Evolutionary conservation across 2,888 invertebrate genomes (phyloP), one percentile per base, ranked within the genome.

Genomic region (Epinotia brunnichana): DNA sequence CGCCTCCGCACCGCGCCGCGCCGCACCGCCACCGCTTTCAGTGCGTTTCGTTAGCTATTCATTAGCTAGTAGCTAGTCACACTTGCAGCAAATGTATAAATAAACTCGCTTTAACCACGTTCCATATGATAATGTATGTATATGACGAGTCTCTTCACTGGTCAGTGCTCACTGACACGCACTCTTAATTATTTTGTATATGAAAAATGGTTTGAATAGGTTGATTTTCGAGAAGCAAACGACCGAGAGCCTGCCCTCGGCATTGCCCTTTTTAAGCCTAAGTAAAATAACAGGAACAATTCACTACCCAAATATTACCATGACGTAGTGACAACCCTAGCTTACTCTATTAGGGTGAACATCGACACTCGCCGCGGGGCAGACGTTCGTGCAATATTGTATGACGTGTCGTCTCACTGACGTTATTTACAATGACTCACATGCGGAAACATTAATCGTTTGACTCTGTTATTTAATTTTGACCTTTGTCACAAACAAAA

Each of bases 351-450:
- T 51, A 39, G 59, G 35, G 39, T 39, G n/a, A 41, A 53, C 61
- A n/a, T 61, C 19, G 17, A 11, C 39, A 21, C 5, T 15, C 21
- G 54, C 13, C 54, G 21, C 24, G 21, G 54, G 11, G 24, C 54
- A 56, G 21, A 54, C 54, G 21, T 56, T 53, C 63, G 60, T 60
- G 10, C 51, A 13, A 29, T 29, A 53, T 19, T 7, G 35, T 19
- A 39, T 64, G 66, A 24, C 66, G 41, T 56, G 39, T 66, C 66
- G 39, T 56, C 19, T 66, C 54, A 41, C n/a, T 48, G 48, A 48
- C 48, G n/a, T n/a, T n/a, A n/a, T n/a, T 48, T 48, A 48, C 48
- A 48, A 48, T 48, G 48, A 48, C 13, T 48, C 44, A 48, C n/a
- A 48, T 7, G n/a, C n/a, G n/a, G 15, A 15, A 44, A 35, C 35